phyloP scores from a whole-genome alignment of 2,113 vertebrate genomes.

The Micronisus gabar region DNA sequence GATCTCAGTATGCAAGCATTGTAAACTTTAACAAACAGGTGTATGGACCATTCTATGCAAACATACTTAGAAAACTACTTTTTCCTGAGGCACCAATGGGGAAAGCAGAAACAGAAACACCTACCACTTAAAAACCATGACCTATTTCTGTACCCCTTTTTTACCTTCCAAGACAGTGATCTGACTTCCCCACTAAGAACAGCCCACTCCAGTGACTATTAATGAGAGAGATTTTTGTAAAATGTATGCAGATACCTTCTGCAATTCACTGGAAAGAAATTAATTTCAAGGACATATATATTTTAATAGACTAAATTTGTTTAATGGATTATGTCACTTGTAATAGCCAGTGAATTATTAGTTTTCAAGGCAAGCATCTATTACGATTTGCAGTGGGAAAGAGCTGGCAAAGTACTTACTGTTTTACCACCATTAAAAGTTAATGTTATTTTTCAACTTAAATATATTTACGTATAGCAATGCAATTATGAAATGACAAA shows the following conservation, averaged over 20 bases:
- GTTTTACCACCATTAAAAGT: not conserved
- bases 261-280: constrained; percentile 13
- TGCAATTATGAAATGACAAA: not conserved
- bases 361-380: constrained; percentile 23
- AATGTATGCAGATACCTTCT: not conserved
- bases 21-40: constrained; percentile 90
- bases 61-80: constrained; percentile 87
- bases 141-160: not conserved
- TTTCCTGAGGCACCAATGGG: constrained; percentile 65
- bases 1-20: constrained; percentile 80
- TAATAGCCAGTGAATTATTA: constrained; percentile 8
- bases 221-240: not conserved
- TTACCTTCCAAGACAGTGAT: not conserved
- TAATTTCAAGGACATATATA: not conserved
- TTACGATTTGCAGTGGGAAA: not conserved
- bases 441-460: not conserved
- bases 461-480: not conserved
- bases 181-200: not conserved
- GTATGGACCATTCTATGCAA: constrained; percentile 90
- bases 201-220: not conserved
- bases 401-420: not conserved
- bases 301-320: constrained; percentile 33
- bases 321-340: constrained; percentile 40
- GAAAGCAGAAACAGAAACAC: constrained; percentile 44
- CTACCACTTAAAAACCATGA: constrained; percentile 12